Evolutionary conservation across 2,888 invertebrate species (phyloP).

Genomic region (Cepaea hortensis): DNA sequence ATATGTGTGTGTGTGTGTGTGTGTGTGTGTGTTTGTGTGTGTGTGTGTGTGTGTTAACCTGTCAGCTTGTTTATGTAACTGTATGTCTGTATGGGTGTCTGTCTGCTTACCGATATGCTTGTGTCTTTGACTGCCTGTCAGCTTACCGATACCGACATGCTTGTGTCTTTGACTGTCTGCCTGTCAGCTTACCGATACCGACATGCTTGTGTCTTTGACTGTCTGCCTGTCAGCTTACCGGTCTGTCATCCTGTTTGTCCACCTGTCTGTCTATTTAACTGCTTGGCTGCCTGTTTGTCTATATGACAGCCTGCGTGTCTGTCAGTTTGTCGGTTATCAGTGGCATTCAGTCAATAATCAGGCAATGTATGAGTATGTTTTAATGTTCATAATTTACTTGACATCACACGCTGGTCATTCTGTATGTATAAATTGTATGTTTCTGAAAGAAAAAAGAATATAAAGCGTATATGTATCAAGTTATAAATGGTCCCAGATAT

Average conservation of each 20-base stretch:
- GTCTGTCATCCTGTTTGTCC: not conserved
- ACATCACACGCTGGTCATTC: too few relatives aligned
- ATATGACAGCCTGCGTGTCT: not conserved
- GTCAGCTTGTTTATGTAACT: not conserved
- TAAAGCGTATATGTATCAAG: too few relatives aligned
- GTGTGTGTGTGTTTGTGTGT: too few relatives aligned
- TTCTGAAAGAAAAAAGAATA: too few relatives aligned
- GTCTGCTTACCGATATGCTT: not conserved
- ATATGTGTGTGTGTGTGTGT: too few relatives aligned
- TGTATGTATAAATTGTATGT: too few relatives aligned
- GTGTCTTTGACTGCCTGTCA: not conserved
- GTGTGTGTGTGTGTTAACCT: not conserved
- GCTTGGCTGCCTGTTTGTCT: slow-evolving; percentile 22
- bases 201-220: not conserved
- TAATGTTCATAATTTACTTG: too few relatives aligned
- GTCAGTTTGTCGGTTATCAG: not conserved
- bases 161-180: too few relatives aligned
- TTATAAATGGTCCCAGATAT: too few relatives aligned
- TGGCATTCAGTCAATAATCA: not conserved
- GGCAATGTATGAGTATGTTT: too few relatives aligned
- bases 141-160: not conserved
- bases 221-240: not conserved
- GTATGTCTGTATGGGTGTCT: not conserved
- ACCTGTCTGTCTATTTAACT: slow-evolving; percentile 21
- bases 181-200: too few relatives aligned